A percentile compares a stretch with the other conserved stretches of the same genome.
Conservation (phyloP, 2,888 invertebrate genomes). For the Prenolepis imparis region DNA sequence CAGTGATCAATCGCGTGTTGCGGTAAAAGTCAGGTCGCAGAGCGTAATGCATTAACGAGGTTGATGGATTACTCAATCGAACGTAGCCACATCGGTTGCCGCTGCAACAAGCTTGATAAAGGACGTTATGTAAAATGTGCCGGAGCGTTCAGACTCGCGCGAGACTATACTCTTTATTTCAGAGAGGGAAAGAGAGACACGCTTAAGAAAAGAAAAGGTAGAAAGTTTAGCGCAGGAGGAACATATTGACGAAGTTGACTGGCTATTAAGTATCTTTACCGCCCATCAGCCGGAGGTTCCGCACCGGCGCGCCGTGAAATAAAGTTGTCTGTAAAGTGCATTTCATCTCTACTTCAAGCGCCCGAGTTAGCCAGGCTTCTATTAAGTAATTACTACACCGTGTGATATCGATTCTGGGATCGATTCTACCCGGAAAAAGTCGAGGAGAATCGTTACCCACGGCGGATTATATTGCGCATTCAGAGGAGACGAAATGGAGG, state of each 20-base stretch:
- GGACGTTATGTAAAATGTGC: constrained; percentile 37
- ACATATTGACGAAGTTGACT: constrained; percentile 54
- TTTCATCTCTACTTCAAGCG: constrained; percentile 41
- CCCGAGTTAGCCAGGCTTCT: constrained; percentile 34
- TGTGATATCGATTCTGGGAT: constrained; percentile 49
- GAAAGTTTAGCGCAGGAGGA: constrained; percentile 31
- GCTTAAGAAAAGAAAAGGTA: constrained; percentile 29
- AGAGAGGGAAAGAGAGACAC: background rate
- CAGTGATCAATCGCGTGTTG: constrained; percentile 32
- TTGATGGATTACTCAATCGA: constrained; percentile 53
- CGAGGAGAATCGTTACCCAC: constrained; percentile 35
- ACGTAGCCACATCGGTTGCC: constrained; percentile 22
- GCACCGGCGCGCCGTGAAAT: constrained; percentile 38
- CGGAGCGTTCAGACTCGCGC: background rate
- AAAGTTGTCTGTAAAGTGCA: constrained; percentile 59
- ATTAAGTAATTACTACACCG: constrained; percentile 65
- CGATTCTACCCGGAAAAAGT: constrained; percentile 37
- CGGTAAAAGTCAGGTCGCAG: constrained; percentile 30
- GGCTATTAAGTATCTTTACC: constrained; percentile 50
- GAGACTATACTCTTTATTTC: background rate
- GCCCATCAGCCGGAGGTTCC: constrained; percentile 35
- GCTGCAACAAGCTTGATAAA: constrained; percentile 44
- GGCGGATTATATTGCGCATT: constrained; percentile 51
- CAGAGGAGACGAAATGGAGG: constrained; percentile 47
- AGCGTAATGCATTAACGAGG: constrained; percentile 38